Percentiles rank a stretch among this genome's conserved stretches.
Evolutionary conservation across 2,113 vertebrate genomes (phyloP).

Genomic region (Sander vitreus): DNA sequence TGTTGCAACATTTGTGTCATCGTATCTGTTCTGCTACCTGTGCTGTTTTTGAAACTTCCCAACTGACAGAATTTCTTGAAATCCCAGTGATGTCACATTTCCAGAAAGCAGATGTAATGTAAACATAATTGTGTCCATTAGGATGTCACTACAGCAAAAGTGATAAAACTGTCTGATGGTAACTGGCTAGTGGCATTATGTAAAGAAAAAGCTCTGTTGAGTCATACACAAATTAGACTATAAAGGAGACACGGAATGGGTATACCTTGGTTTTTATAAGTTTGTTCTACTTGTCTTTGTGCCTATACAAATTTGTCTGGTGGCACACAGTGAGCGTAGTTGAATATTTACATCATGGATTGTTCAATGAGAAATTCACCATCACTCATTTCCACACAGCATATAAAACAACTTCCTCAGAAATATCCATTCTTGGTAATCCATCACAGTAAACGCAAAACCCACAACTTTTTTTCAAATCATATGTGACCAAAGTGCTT

Average conservation of each 20-base stretch:
- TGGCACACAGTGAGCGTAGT: neutral
- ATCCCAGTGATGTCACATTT: conserved; percentile 18
- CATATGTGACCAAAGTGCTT: neutral
- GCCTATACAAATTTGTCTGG: neutral
- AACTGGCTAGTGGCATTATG: neutral
- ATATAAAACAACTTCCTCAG: neutral
- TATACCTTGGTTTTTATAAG: neutral
- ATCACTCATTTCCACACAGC: neutral
- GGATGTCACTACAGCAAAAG: neutral
- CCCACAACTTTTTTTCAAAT: neutral
- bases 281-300: neutral
- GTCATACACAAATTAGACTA: neutral
- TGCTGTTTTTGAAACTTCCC: conserved; percentile 63
- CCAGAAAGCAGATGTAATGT: neutral
- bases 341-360: neutral
- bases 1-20: conserved; percentile 40
- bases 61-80: conserved; percentile 41
- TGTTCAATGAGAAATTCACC: neutral
- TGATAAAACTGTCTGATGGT: neutral
- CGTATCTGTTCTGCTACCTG: conserved; percentile 46
- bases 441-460: neutral
- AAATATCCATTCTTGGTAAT: neutral
- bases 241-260: neutral
- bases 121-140: neutral
- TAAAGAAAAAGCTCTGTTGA: conserved; percentile 13